Evolutionary conservation across 1,140 invertebrate genomes (phyloP), one percentile per base, ranked within the genome.

Genomic region (Brachionus sp.): DNA sequence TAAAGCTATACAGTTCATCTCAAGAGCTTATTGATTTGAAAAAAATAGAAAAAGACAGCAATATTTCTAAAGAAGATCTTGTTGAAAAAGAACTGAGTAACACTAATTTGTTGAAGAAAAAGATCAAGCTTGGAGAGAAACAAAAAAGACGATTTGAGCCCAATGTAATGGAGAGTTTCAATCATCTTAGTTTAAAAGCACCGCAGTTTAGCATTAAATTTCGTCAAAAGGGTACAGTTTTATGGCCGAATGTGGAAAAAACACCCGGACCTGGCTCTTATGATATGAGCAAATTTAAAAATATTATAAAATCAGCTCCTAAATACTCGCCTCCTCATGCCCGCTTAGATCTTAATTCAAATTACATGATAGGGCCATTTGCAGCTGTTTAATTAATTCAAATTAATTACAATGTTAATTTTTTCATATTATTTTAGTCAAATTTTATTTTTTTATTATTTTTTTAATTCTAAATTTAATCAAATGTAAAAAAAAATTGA

Each of bases 131-230:
- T 25, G 12, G n/a, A 16, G 16, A 19, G 4, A 73, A 73, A 23
- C 16, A 19, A 12, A 46, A 75, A 75, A 75, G 46, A 75, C 44
- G 25, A 19, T n/a, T 46, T n/a, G 39, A 75, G 4, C 5, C 44
- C 4, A 75, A 75, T 75, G 33, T 75, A 19, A 75, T 75, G 39
- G 70, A 75, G 44, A 75, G 70, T 46, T 75, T 75, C 25, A 75
- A 75, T 75, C 70, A 75, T 46, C 19, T 75, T 4, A 44, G 70
- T n/a, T 75, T 35, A 10, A 75, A 75, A 42, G 77, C 77, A 10
- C 77, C 77, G 13, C 9, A 80, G 25, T 33, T 80, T 13, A 80
- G 77, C 50, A 80, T 80, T 66, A 39, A 62, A n/a, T 80, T 80
- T 62, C 25, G 77, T 16, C 19, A 80, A 29, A 80, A 80, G 12